Evolutionary conservation across 2,888 invertebrate species (phyloP).

Genomic region (Rhaphigaster nebulosa): DNA sequence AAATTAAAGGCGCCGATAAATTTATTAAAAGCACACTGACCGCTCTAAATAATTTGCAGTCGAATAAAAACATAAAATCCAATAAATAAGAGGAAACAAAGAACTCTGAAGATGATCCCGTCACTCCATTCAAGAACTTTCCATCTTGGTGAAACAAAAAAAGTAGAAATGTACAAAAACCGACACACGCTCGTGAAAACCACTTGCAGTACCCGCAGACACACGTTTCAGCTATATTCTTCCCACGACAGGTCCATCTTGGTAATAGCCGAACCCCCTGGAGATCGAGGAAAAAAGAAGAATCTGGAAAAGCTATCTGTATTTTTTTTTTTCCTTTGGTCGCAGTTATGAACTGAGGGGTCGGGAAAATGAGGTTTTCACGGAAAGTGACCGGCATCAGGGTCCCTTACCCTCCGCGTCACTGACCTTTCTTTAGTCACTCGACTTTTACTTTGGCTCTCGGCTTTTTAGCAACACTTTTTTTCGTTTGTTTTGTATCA

Average conservation of each 20-base stretch:
- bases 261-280: neutral
- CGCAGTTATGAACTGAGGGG: constrained; percentile 4
- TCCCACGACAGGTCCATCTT: constrained; percentile 13
- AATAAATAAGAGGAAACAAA: too few species aligned
- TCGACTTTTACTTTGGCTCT: neutral
- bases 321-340: neutral
- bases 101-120: neutral
- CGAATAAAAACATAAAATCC: too few species aligned
- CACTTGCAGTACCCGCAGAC: neutral
- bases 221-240: neutral
- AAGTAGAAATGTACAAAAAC: neutral
- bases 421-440: constrained; percentile 23
- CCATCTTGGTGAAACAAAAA: neutral
- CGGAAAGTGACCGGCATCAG: neutral
- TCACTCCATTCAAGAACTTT: neutral
- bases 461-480: neutral
- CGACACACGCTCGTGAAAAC: neutral
- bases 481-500: constrained; percentile 2
- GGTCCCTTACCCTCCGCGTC: constrained; percentile 9
- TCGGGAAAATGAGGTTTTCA: constrained; percentile 42
- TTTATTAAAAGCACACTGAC: too few species aligned
- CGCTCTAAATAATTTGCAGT: too few species aligned
- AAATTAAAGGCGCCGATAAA: too few species aligned
- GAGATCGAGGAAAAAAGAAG: neutral
- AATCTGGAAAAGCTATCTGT: neutral